Evolutionary conservation across 2,113 vertebrate genomes (phyloP).

Genomic region (Cinclus cinclus): DNA sequence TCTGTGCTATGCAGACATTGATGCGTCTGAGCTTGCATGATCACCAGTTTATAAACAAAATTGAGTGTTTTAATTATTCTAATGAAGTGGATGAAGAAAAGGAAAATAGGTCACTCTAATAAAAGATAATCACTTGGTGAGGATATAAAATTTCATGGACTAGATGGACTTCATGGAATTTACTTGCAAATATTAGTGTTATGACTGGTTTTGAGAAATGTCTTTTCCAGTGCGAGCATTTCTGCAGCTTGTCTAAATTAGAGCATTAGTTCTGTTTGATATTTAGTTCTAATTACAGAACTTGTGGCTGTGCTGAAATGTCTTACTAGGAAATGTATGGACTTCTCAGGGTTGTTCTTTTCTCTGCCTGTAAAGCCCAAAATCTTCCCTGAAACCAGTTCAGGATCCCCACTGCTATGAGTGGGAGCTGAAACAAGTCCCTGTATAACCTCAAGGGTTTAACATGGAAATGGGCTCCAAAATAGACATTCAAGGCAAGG

Average conservation of each 20-base stretch:
- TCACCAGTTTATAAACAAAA: neutral
- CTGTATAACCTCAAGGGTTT: neutral
- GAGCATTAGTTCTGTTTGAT: neutral
- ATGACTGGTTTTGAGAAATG: neutral
- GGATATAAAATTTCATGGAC: neutral
- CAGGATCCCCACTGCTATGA: fast-evolving
- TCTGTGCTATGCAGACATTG: neutral
- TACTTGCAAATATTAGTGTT: neutral
- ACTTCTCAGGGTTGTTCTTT: neutral
- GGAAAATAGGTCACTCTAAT: neutral
- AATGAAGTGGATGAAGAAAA: neutral
- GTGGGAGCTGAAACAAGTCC: neutral
- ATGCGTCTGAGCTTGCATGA: neutral
- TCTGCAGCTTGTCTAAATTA: neutral
- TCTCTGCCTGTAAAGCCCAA: neutral
- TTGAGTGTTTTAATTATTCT: neutral
- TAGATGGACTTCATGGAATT: neutral
- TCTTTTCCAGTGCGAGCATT: neutral
- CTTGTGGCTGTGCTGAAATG: neutral
- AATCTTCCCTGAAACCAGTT: neutral
- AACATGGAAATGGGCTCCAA: neutral
- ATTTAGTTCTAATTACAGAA: neutral
- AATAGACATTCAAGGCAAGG: neutral
- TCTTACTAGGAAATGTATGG: neutral
- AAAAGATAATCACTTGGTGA: neutral